Evolutionary conservation across 2,113 vertebrate genomes (phyloP).

Genomic region (Sclerurus mexicanus): DNA sequence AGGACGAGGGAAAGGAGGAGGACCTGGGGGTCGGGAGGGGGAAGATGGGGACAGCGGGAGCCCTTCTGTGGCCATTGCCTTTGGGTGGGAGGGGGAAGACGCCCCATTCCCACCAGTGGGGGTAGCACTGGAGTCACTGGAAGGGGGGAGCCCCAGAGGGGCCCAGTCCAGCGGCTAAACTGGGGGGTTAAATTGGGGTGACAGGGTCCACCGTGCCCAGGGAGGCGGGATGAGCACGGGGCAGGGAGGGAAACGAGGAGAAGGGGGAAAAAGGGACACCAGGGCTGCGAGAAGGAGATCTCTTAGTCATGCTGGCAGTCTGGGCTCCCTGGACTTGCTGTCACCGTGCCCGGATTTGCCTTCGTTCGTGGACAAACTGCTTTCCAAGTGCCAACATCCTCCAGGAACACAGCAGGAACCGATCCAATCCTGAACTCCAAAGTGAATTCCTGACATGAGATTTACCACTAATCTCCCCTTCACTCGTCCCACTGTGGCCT

Average conservation of each 20-base stretch:
- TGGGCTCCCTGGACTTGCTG: background rate
- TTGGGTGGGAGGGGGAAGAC: background rate
- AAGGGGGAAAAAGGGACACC: background rate
- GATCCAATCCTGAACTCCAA: background rate
- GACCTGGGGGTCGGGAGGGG: background rate
- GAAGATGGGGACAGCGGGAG: background rate
- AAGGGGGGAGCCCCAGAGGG: background rate
- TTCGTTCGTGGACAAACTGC: background rate
- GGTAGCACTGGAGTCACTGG: background rate
- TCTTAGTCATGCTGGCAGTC: background rate
- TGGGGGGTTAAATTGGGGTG: background rate
- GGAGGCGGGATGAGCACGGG: background rate
- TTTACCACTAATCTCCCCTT: background rate
- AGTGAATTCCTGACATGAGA: background rate
- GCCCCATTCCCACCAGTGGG: background rate
- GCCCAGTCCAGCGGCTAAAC: background rate
- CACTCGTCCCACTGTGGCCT: background rate
- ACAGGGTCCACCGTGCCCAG: accelerated
- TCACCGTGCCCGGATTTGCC: background rate
- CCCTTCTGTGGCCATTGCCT: background rate
- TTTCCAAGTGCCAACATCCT: background rate
- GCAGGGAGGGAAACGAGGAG: background rate
- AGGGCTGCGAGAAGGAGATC: background rate
- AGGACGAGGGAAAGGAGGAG: background rate
- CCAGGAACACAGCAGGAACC: background rate